A percentile compares a stretch with the other conserved stretches of the same genome.
phyloP scores from a whole-genome alignment of 2,797 vertebrate genomes.

The Mallotus villosus region DNA sequence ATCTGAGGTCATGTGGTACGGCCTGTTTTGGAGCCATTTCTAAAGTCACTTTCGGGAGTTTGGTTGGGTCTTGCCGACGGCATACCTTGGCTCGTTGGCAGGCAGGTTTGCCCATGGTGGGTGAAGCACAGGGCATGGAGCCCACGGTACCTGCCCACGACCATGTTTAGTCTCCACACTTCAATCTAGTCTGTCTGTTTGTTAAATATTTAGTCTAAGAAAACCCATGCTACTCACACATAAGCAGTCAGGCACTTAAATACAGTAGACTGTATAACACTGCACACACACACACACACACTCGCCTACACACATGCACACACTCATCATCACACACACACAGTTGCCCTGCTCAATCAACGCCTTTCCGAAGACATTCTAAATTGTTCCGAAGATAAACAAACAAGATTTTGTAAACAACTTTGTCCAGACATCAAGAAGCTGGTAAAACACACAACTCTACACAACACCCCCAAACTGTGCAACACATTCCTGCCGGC shows the following conservation, averaged over 20 bases:
- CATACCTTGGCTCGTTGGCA: background rate
- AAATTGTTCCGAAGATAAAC: slow-evolving; percentile 14
- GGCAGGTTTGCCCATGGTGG: background rate
- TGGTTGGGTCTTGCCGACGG: background rate
- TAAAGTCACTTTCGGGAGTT: slow-evolving; percentile 34
- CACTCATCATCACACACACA: slow-evolving; percentile 3
- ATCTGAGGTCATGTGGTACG: slow-evolving; percentile 53
- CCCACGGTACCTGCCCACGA: background rate
- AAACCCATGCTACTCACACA: background rate
- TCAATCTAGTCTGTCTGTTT: slow-evolving; percentile 7
- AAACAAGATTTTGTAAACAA: background rate
- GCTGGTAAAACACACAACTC: background rate
- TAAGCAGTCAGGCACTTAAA: background rate
- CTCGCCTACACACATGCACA: background rate
- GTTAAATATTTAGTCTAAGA: slow-evolving; percentile 11
- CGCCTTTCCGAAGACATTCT: slow-evolving; percentile 1
- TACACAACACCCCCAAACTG: background rate
- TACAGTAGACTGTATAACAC: background rate
- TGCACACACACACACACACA: background rate
- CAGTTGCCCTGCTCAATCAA: background rate
- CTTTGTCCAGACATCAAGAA: too few relatives aligned
- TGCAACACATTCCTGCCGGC: background rate
- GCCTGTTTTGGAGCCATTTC: slow-evolving; percentile 31
- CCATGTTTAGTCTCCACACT: slow-evolving; percentile 2
- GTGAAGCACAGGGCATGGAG: background rate